phyloP scores from a whole-genome alignment of 2,113 vertebrate species.

The Atlantisia rogersi region DNA sequence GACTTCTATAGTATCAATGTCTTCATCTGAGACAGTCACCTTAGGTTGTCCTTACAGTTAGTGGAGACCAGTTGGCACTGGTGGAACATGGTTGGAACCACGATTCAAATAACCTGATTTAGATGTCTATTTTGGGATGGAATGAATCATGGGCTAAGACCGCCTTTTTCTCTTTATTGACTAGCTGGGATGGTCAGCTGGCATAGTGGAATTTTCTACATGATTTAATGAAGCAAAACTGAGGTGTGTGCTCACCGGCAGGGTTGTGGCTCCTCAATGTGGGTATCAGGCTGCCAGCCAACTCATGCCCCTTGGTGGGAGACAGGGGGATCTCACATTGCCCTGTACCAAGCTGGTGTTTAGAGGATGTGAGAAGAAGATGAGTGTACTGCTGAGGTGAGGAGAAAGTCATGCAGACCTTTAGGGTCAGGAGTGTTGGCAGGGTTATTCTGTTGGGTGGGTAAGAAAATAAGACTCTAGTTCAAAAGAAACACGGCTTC shows the following conservation, averaged over 20 bases:
- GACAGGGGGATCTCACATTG: neutral
- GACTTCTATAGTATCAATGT: neutral
- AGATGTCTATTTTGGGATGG: slow-evolving; percentile 25
- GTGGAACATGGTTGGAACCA: neutral
- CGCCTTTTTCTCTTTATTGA: neutral
- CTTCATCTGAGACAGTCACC: slow-evolving; percentile 5
- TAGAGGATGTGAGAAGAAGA: neutral
- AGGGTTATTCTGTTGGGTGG: neutral
- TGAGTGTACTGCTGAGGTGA: neutral
- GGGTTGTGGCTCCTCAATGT: fast-evolving
- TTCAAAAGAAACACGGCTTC: neutral
- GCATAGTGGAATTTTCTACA: neutral
- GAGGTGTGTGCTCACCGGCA: neutral
- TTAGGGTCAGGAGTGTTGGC: neutral
- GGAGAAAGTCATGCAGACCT: neutral
- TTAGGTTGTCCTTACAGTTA: slow-evolving; percentile 25
- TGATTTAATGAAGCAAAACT: neutral
- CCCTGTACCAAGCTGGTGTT: neutral
- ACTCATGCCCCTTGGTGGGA: neutral
- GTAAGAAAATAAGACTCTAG: neutral
- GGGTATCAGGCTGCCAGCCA: neutral
- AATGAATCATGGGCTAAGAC: neutral
- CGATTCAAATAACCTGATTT: slow-evolving; percentile 21
- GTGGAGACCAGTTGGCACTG: slow-evolving; percentile 11
- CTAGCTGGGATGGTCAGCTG: neutral